phyloP scores from a whole-genome alignment of 2,113 vertebrate genomes.

The Onychostruthus taczanowskii region DNA sequence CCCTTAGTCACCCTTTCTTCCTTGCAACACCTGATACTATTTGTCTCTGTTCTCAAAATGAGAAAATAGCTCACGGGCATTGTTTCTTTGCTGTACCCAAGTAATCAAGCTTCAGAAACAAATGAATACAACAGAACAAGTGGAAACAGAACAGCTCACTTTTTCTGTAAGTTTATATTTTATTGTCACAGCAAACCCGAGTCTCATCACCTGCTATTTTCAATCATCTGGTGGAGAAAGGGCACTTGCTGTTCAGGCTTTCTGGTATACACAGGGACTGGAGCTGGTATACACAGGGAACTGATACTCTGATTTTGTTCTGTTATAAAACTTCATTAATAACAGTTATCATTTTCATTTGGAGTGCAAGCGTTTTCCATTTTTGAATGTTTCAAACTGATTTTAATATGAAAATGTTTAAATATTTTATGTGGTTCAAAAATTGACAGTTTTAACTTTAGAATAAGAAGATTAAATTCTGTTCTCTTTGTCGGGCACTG shows the following conservation, averaged over 20 bases:
- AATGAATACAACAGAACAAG: not conserved
- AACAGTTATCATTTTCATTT: not conserved
- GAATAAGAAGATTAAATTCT: not conserved
- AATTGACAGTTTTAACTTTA: not conserved
- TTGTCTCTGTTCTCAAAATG: constrained; percentile 11
- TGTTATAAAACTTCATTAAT: not conserved
- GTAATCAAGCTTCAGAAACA: constrained; percentile 14
- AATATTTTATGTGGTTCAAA: not conserved
- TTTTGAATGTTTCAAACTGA: not conserved
- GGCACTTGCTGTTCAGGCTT: not conserved
- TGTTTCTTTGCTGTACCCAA: not conserved
- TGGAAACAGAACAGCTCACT: not conserved
- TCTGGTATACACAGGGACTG: fast-evolving
- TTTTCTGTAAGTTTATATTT: not conserved
- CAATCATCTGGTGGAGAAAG: not conserved
- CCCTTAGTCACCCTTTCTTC: not conserved
- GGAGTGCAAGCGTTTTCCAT: not conserved
- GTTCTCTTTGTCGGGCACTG: not conserved
- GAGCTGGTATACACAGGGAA: not conserved
- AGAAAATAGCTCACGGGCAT: constrained; percentile 26
- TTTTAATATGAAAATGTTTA: not conserved
- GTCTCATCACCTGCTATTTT: not conserved
- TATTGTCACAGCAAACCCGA: not conserved
- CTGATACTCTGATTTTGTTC: not conserved
- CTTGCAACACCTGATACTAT: not conserved